A percentile compares a stretch with the other conserved stretches of the same genome.
Conservation (phyloP, 1,140 invertebrate genomes). For the Rhopalosiphum maidis region DNA sequence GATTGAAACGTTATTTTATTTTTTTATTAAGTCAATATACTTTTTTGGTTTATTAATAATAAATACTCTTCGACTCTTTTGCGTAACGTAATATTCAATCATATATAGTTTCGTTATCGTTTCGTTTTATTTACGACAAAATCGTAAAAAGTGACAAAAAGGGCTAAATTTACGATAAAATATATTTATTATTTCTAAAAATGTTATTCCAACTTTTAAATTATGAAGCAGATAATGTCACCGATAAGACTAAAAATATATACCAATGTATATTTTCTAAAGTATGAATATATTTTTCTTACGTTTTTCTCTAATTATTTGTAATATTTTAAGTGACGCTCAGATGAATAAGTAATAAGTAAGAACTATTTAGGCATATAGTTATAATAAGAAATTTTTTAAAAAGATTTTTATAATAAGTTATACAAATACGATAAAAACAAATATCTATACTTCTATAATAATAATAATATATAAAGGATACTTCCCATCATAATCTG, state of each 20-base stretch:
- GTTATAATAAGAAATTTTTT: background rate
- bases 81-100: background rate
- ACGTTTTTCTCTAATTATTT: background rate
- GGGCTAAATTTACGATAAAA: background rate
- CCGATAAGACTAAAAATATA: background rate
- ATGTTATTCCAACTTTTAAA: constrained; percentile 19
- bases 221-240: background rate
- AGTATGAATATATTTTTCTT: background rate
- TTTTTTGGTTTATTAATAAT: background rate
- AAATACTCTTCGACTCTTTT: background rate
- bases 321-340: background rate
- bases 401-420: background rate
- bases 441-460: background rate
- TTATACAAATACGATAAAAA: background rate
- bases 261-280: background rate
- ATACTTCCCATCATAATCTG: too few relatives aligned
- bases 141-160: constrained; percentile 11
- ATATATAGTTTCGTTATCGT: background rate
- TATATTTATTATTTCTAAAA: background rate
- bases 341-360: background rate
- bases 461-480: too few relatives aligned
- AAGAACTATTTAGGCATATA: background rate
- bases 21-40: background rate
- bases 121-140: background rate
- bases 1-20: background rate